Percentiles rank a stretch among this genome's conserved stretches.
Evolutionary conservation across 2,888 invertebrate species (phyloP).

Genomic region (Leptopilina myrica): DNA sequence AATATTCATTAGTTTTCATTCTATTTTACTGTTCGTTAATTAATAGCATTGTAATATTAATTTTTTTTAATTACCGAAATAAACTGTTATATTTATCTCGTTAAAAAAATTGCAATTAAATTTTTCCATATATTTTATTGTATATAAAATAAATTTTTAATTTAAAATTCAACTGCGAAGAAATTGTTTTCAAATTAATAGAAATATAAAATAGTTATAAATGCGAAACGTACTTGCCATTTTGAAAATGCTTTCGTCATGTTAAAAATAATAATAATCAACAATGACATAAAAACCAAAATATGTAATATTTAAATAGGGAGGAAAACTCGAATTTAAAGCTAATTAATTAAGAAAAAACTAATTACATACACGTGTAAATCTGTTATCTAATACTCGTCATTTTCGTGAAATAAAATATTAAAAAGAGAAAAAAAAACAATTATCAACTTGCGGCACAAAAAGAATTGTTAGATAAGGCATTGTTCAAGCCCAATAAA

Average conservation of each 20-base stretch:
- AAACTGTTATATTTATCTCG: no score
- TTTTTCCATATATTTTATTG: no score
- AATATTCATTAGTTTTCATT: no score
- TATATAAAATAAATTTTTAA: no score
- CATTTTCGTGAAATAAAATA: constrained; percentile 38
- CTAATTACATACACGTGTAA: constrained; percentile 28
- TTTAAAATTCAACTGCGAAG: no score
- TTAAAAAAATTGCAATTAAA: no score
- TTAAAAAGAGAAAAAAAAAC: constrained; percentile 30
- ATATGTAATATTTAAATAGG: neutral
- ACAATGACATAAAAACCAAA: neutral
- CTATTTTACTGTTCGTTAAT: no score
- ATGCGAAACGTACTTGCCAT: neutral
- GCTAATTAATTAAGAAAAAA: neutral
- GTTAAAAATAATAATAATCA: constrained; percentile 22
- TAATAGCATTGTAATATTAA: no score
- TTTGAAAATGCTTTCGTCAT: constrained; percentile 14
- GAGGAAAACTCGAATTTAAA: neutral
- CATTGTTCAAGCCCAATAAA: constrained; percentile 29
- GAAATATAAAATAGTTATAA: no score
- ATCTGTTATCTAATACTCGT: constrained; percentile 15
- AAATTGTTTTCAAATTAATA: no score
- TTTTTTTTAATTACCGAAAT: no score
- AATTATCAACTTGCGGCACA: constrained; percentile 65
- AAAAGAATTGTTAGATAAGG: constrained; percentile 70